These are phyloP conservation scores for Choreutis nemorana DNA, from an alignment of 2,888 invertebrate genomes.

Conservation along the genomic window DNA sequence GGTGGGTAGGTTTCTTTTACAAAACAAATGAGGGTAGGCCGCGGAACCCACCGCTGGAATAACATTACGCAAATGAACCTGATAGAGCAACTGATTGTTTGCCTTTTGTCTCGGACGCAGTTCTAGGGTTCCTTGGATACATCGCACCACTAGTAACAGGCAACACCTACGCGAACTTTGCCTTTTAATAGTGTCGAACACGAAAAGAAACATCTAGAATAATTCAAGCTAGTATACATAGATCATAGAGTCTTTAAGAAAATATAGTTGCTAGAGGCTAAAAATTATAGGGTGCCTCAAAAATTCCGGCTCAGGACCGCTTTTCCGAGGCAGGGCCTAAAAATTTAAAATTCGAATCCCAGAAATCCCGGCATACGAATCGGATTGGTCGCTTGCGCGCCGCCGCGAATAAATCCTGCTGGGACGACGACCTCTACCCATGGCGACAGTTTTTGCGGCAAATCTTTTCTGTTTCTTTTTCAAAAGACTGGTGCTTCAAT, in stretches of 20 bases:
- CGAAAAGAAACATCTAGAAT: no score
- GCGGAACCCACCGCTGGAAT: no score
- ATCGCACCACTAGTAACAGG: no score
- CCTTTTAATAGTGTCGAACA: no score
- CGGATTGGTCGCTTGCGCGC: slow-evolving; percentile 22
- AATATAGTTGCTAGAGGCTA: background rate
- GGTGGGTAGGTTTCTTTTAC: no score
- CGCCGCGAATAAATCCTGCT: slow-evolving; percentile 44
- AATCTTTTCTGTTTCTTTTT: slow-evolving; percentile 48
- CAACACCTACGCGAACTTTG: no score
- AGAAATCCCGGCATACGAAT: slow-evolving; percentile 41
- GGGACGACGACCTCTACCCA: slow-evolving; percentile 39
- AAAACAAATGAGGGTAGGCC: no score
- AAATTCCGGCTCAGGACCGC: background rate
- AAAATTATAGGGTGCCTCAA: no score
- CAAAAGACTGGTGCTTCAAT: slow-evolving; percentile 39
- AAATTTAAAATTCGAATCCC: slow-evolving; percentile 62
- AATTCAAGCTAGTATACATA: no score
- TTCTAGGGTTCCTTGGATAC: no score
- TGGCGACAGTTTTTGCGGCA: slow-evolving; percentile 54
- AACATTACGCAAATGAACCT: slow-evolving; percentile 33
- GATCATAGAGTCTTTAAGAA: background rate
- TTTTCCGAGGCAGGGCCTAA: no score
- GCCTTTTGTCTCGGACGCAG: no score
- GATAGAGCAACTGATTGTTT: slow-evolving; percentile 19